Percentiles rank a stretch among this genome's conserved stretches.
These are phyloP conservation scores for Drosophila micromelanica DNA, from an alignment of 1,140 invertebrate species.

Conservation along the genomic window DNA sequence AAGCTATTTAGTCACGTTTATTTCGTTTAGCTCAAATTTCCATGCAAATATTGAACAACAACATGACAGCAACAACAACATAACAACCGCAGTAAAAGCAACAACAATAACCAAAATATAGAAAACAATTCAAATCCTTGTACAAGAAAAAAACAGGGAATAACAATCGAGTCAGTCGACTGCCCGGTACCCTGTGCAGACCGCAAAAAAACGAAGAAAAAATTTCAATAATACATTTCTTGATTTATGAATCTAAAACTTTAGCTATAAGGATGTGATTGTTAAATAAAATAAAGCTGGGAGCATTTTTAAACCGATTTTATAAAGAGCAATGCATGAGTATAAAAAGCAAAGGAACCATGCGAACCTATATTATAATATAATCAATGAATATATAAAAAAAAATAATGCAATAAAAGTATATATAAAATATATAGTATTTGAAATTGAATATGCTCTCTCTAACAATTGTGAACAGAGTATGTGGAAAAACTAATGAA, in stretches of 20 bases:
- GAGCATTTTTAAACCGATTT: too few species aligned
- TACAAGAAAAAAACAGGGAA: not conserved
- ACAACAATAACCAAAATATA: slow-evolving; percentile 29
- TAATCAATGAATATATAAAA: too few species aligned
- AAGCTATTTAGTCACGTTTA: not conserved
- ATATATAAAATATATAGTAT: too few species aligned
- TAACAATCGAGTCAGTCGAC: not conserved
- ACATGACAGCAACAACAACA: slow-evolving; percentile 16
- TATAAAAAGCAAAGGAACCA: too few species aligned
- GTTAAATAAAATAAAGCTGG: too few species aligned
- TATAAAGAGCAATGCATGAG: too few species aligned
- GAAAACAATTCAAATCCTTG: not conserved
- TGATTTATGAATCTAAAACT: too few species aligned
- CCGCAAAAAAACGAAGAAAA: not conserved
- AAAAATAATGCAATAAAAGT: too few species aligned
- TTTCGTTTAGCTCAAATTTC: slow-evolving; percentile 42
- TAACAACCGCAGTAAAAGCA: slow-evolving; percentile 22
- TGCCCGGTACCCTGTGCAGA: not conserved
- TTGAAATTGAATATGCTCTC: not conserved
- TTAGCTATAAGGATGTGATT: too few species aligned
- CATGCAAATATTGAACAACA: slow-evolving; percentile 59
- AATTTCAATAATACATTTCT: too few species aligned
- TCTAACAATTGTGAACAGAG: not conserved
- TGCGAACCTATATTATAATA: too few species aligned
- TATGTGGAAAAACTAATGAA: slow-evolving; percentile 39